These are phyloP conservation scores for Xenops minutus DNA, from an alignment of 2,797 vertebrate genomes.

Conservation along the genomic window DNA sequence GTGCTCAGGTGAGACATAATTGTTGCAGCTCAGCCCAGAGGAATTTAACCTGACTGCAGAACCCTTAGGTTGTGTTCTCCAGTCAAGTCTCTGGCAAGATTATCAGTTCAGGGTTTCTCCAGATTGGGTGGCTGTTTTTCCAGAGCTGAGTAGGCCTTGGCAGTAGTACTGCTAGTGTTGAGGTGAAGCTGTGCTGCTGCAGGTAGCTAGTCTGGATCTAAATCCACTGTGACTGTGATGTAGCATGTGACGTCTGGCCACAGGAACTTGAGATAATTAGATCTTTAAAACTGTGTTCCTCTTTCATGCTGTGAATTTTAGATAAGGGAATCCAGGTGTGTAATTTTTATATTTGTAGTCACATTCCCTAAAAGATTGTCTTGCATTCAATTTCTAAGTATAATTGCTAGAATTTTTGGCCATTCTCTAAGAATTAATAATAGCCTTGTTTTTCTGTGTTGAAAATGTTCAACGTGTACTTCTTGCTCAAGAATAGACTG, in stretches of 20 bases:
- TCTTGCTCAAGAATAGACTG: not conserved
- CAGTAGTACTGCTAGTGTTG: not conserved
- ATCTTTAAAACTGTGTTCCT: not conserved
- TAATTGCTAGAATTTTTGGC: not conserved
- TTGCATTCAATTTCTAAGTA: not conserved
- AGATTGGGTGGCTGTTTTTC: not conserved
- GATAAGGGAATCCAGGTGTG: not conserved
- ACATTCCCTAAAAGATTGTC: not conserved
- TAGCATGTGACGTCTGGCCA: not conserved
- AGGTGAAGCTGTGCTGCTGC: not conserved
- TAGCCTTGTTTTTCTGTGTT: not conserved
- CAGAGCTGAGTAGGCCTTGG: not conserved
- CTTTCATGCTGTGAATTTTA: not conserved
- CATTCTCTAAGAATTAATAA: not conserved
- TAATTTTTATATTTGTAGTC: not conserved
- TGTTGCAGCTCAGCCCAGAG: not conserved
- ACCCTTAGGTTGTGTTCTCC: not conserved
- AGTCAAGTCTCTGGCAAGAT: not conserved
- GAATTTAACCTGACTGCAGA: not conserved
- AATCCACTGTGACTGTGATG: not conserved
- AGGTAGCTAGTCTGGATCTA: not conserved
- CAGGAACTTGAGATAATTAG: not conserved
- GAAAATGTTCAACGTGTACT: not conserved
- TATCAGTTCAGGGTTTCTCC: not conserved
- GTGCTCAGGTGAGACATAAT: not conserved